These are phyloP conservation scores for Maniola hyperantus DNA, from an alignment of 2,888 invertebrate species.

Conservation along the genomic window DNA sequence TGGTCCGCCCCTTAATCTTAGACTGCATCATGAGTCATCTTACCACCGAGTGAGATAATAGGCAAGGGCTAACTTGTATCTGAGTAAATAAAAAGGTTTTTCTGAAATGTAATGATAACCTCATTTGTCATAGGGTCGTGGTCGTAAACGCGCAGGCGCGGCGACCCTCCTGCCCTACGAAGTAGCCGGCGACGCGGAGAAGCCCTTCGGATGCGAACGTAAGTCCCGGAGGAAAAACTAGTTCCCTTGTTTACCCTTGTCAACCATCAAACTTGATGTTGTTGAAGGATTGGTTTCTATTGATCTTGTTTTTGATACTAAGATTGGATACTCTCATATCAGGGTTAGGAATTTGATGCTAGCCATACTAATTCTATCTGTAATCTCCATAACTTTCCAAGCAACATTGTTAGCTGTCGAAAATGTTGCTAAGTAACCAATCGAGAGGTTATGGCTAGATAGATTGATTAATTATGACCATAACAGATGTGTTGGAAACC, in stretches of 20 bases:
- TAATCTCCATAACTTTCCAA: no score
- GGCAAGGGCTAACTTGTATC: no score
- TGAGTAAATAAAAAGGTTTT: no score
- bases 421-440: no score
- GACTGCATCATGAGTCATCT: no score
- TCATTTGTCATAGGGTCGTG: conserved; percentile 66
- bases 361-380: no score
- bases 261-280: background rate
- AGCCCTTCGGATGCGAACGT: conserved; percentile 96
- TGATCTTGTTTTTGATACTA: conserved; percentile 10
- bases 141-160: conserved; percentile 77
- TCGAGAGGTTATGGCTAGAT: background rate
- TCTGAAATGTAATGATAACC: no score
- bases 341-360: background rate
- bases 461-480: no score
- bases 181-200: conserved; percentile 90
- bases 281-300: background rate
- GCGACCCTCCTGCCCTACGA: conserved; percentile 80
- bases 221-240: conserved; percentile 84
- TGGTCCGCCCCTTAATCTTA: no score
- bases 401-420: no score
- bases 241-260: conserved; percentile 35
- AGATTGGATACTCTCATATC: background rate
- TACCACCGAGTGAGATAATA: no score
- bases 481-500: background rate